Evolutionary conservation across 2,113 vertebrate species (phyloP).

Genomic region (Elgaria multicarinata): DNA sequence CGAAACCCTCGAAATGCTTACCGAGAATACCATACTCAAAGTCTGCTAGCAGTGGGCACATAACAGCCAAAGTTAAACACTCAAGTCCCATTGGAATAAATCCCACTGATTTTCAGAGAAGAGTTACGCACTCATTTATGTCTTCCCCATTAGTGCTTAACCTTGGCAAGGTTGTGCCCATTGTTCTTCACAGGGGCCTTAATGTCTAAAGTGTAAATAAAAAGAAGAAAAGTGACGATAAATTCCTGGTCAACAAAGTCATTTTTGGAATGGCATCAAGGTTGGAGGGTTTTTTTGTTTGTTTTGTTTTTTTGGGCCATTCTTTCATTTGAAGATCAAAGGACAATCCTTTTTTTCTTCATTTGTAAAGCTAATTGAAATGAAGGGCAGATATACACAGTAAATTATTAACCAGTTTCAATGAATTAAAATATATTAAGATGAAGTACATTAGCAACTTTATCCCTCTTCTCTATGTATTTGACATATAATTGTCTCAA

Average conservation of each 20-base stretch:
- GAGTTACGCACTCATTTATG: neutral
- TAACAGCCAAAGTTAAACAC: neutral
- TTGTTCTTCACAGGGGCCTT: slow-evolving; percentile 28
- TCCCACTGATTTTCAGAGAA: neutral
- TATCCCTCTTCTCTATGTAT: slow-evolving; percentile 35
- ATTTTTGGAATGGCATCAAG: slow-evolving; percentile 54
- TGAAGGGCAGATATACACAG: slow-evolving; percentile 60
- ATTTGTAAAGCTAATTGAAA: slow-evolving; percentile 64
- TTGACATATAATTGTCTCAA: slow-evolving; percentile 61
- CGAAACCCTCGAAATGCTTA: slow-evolving; percentile 7
- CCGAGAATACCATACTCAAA: neutral
- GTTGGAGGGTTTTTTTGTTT: neutral
- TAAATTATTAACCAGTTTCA: slow-evolving; percentile 72
- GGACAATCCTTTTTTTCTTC: slow-evolving; percentile 56
- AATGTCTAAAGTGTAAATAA: slow-evolving; percentile 48
- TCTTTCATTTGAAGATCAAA: slow-evolving; percentile 64
- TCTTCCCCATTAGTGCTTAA: neutral
- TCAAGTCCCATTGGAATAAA: neutral
- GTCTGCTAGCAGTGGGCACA: neutral
- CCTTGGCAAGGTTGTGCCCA: neutral
- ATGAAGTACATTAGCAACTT: slow-evolving; percentile 63
- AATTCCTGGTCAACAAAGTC: slow-evolving; percentile 22
- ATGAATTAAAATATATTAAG: slow-evolving; percentile 71
- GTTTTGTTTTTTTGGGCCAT: too few species aligned
- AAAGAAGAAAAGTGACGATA: slow-evolving; percentile 27